Percentiles rank a stretch among this genome's conserved stretches.
These are phyloP conservation scores for Cordylochernes scorpioides DNA, from an alignment of 2,888 invertebrate genomes.

Conservation along the genomic window DNA sequence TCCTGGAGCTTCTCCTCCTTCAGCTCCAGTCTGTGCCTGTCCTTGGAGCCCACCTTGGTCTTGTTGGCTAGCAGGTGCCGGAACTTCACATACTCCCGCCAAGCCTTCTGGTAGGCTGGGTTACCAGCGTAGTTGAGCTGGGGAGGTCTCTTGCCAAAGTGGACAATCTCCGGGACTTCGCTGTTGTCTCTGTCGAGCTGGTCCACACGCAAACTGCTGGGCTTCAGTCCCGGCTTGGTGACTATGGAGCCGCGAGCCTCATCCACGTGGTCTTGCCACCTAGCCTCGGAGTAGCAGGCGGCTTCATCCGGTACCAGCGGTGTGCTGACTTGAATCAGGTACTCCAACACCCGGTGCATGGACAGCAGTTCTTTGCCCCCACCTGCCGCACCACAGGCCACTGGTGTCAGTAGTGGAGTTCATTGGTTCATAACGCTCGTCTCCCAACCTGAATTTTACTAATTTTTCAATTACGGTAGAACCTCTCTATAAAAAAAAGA, in stretches of 20 bases:
- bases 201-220: constrained; percentile 78
- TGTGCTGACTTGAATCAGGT: constrained; percentile 48
- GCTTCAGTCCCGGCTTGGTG: constrained; percentile 73
- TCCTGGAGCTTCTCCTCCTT: constrained; percentile 70
- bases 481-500: no score
- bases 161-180: constrained; percentile 38
- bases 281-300: constrained; percentile 35
- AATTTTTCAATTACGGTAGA: no score
- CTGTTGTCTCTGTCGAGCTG: constrained; percentile 52
- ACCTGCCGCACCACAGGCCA: no score
- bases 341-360: constrained; percentile 70
- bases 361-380: constrained; percentile 70
- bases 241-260: constrained; percentile 44
- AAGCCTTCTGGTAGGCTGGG: constrained; percentile 75
- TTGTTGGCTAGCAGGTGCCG: constrained; percentile 80
- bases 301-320: constrained; percentile 42
- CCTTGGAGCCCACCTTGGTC: constrained; percentile 71
- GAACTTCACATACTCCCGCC: constrained; percentile 86
- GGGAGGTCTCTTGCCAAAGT: constrained; percentile 82
- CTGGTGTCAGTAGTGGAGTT: no score
- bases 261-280: constrained; percentile 81
- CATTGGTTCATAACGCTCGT: no score
- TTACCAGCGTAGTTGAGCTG: constrained; percentile 89
- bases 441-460: no score
- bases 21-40: constrained; percentile 56